A percentile compares a stretch with the other conserved stretches of the same genome.
Evolutionary conservation across 2,888 invertebrate genomes (phyloP).

Genomic region (Stenurella melanura): DNA sequence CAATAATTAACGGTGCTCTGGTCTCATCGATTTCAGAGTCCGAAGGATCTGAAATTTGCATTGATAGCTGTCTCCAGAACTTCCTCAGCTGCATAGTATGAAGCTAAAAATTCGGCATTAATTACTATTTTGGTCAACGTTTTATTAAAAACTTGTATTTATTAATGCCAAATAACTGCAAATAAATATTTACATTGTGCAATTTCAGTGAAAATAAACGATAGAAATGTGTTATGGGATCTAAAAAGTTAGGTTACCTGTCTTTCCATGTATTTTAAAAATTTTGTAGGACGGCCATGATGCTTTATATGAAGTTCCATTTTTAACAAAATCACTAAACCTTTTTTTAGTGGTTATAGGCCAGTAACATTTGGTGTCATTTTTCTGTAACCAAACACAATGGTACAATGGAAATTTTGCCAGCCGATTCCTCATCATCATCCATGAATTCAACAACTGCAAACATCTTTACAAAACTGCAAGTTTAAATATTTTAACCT

Average conservation of each 20-base stretch:
- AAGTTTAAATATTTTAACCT: neutral
- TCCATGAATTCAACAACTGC: constrained; percentile 25
- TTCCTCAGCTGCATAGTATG: neutral
- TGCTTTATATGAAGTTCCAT: constrained; percentile 10
- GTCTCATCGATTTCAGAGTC: no score
- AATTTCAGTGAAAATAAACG: no score
- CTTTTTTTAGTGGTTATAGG: constrained; percentile 18
- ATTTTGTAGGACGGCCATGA: neutral
- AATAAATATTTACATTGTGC: no score
- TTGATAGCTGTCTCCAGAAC: neutral
- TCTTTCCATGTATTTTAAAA: neutral
- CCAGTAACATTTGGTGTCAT: constrained; percentile 26
- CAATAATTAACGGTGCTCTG: no score
- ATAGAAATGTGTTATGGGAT: no score
- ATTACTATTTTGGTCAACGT: neutral
- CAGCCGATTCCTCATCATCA: neutral
- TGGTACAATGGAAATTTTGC: constrained; percentile 20
- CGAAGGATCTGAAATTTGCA: no score
- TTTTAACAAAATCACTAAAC: constrained; percentile 23
- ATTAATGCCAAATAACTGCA: no score
- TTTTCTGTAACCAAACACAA: constrained; percentile 23
- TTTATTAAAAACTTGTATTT: no score
- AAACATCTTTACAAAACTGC: constrained; percentile 15
- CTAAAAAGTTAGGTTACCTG: neutral
- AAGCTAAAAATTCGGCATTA: neutral